Evolutionary conservation across 37 sponge, comb jelly and placozoan genomes (phyloP).

Genomic region (Diacarnus erythraeanus): DNA sequence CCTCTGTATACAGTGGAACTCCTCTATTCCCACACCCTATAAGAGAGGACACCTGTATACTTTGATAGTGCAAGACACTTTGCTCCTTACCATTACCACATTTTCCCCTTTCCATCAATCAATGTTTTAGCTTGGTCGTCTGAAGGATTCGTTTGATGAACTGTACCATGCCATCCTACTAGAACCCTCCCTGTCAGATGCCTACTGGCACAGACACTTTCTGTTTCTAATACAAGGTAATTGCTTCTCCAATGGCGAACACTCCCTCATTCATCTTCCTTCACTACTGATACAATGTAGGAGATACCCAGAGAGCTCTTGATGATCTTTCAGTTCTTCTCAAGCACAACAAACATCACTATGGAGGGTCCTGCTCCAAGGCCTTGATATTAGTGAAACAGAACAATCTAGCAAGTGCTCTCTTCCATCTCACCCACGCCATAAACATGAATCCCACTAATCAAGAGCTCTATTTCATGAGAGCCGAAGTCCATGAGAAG

Average conservation of each 20-base stretch:
- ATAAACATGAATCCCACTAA: constrained; percentile 47
- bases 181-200: constrained; percentile 62
- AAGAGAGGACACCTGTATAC: constrained; percentile 1
- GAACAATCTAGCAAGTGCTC: constrained; percentile 31
- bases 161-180: constrained; percentile 63
- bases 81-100: not conserved
- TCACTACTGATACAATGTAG: not conserved
- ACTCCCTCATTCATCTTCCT: not conserved
- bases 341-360: constrained; percentile 65
- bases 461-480: constrained; percentile 55
- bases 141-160: constrained; percentile 61
- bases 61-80: not conserved
- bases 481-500: constrained; percentile 81
- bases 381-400: not conserved
- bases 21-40: too few relatives aligned
- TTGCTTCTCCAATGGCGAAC: not conserved
- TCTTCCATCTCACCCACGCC: constrained; percentile 51
- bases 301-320: constrained; percentile 48
- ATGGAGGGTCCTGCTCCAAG: constrained; percentile 54
- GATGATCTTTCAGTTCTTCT: constrained; percentile 60
- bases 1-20: too few relatives aligned
- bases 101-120: not conserved
- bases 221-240: constrained; percentile 56
- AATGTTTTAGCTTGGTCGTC: constrained; percentile 72
- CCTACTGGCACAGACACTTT: constrained; percentile 82